Evolutionary conservation across 2,113 vertebrate species (phyloP).

Genomic region (Motacilla alba): DNA sequence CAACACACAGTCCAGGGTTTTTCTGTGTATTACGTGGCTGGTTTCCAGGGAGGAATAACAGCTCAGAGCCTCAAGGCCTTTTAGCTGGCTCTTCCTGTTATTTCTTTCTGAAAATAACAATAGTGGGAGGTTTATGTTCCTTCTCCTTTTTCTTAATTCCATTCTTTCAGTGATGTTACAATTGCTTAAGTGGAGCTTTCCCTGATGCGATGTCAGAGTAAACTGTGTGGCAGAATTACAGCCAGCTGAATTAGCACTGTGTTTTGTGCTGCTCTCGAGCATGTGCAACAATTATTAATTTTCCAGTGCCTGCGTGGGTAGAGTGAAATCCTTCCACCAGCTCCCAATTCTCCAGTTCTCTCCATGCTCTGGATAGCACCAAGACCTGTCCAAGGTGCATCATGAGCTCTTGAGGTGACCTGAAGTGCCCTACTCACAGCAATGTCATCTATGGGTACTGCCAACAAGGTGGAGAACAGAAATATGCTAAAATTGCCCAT

Average conservation of each 20-base stretch:
- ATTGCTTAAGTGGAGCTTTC: constrained; percentile 50
- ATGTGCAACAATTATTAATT: neutral
- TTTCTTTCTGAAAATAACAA: constrained; percentile 49
- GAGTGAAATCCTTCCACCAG: neutral
- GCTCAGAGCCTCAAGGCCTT: neutral
- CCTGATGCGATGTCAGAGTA: neutral
- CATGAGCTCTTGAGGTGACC: neutral
- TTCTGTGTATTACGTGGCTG: neutral
- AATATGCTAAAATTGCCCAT: neutral
- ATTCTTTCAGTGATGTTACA: constrained; percentile 61
- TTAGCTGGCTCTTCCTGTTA: constrained; percentile 16
- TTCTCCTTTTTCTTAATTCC: constrained; percentile 50
- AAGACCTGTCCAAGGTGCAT: neutral
- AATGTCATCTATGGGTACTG: accelerated
- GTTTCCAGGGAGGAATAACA: constrained; percentile 10
- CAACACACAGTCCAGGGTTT: neutral
- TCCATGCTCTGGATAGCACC: neutral
- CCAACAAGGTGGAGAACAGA: neutral
- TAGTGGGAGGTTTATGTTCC: constrained; percentile 59
- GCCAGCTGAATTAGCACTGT: neutral
- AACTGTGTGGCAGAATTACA: neutral
- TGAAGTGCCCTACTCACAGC: neutral
- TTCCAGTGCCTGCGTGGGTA: neutral
- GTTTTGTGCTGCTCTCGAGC: neutral
- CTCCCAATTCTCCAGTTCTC: neutral